These are phyloP conservation scores for Digitonthophagus gazella DNA, from an alignment of 2,888 invertebrate genomes.

Conservation along the genomic window DNA sequence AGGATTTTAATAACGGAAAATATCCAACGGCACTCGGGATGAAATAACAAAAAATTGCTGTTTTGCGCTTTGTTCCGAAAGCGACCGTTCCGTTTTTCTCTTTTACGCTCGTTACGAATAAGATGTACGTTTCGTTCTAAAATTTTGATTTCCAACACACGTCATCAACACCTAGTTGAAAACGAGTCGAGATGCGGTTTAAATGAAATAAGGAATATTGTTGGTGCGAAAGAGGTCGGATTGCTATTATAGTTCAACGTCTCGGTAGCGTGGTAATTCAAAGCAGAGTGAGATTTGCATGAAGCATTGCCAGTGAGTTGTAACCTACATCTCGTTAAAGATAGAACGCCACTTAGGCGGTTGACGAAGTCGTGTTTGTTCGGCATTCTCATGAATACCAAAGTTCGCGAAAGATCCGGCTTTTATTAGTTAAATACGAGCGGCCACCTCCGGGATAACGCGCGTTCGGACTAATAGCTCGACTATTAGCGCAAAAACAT, in stretches of 20 bases:
- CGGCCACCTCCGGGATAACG: neutral
- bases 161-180: neutral
- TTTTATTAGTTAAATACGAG: neutral
- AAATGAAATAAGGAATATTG: too few species aligned
- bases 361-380: neutral
- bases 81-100: too few species aligned
- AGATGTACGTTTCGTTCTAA: neutral
- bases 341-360: neutral
- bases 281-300: neutral
- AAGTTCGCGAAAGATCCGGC: neutral
- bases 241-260: neutral
- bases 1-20: neutral
- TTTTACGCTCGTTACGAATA: neutral
- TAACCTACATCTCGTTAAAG: neutral
- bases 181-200: too few species aligned
- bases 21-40: neutral
- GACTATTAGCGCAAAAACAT: neutral
- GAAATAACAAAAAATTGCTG: neutral
- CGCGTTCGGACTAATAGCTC: neutral
- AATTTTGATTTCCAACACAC: neutral
- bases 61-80: neutral
- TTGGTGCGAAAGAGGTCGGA: neutral
- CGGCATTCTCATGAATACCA: neutral
- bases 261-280: neutral
- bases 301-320: neutral